phyloP scores from a whole-genome alignment of 2,888 invertebrate genomes.

The Diploptera punctata region DNA sequence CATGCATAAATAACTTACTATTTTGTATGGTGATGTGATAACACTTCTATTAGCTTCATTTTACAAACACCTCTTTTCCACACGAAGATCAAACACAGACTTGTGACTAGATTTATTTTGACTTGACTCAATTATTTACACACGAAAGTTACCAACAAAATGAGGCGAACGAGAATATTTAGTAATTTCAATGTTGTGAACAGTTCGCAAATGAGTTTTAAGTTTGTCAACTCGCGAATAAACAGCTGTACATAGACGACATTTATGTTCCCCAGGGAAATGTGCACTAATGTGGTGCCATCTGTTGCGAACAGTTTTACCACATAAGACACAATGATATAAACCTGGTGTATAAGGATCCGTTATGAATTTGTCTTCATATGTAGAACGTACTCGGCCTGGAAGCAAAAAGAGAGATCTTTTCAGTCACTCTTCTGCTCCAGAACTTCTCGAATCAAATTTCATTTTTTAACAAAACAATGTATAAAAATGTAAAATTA shows the following conservation, averaged over 20 bases:
- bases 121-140: not conserved
- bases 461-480: too few relatives aligned
- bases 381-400: slow-evolving; percentile 27
- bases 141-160: not conserved
- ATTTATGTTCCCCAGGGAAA: slow-evolving; percentile 34
- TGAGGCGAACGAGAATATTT: slow-evolving; percentile 29
- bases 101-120: not conserved
- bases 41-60: not conserved
- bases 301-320: slow-evolving; percentile 33
- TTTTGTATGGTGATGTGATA: too few relatives aligned
- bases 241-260: slow-evolving; percentile 28
- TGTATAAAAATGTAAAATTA: too few relatives aligned
- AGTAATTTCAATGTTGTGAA: slow-evolving; percentile 30
- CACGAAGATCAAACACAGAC: not conserved
- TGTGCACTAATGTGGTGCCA: slow-evolving; percentile 39
- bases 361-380: slow-evolving; percentile 36
- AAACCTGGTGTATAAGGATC: slow-evolving; percentile 32
- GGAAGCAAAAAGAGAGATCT: slow-evolving; percentile 26
- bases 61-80: not conserved
- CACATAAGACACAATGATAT: slow-evolving; percentile 35
- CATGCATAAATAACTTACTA: too few relatives aligned
- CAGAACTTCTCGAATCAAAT: not conserved
- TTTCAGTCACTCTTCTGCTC: slow-evolving; percentile 17
- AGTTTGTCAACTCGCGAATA: slow-evolving; percentile 38
- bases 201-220: slow-evolving; percentile 33